Conservation (phyloP, 2,797 vertebrate species). For the Liparis tanakae region DNA sequence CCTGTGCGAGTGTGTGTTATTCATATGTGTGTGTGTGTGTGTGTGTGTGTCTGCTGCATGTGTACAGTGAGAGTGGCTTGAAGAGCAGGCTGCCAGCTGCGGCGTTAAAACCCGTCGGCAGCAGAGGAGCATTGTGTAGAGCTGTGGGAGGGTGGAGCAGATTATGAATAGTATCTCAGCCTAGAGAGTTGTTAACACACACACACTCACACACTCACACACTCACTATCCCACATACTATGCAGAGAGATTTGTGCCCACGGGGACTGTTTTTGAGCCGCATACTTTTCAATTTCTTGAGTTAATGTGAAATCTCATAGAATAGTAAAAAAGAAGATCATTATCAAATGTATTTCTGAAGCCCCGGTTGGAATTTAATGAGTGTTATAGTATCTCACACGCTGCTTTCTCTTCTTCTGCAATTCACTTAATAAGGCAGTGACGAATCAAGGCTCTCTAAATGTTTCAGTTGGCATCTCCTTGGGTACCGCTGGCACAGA, state of each 20-base stretch:
- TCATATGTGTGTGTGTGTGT: conserved; percentile 9
- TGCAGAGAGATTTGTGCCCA: conserved; percentile 42
- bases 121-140: conserved; percentile 54
- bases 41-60: conserved; percentile 25
- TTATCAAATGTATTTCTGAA: background rate
- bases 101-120: conserved; percentile 62
- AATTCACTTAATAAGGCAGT: background rate
- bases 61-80: conserved; percentile 44
- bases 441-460: background rate
- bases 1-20: conserved; percentile 25
- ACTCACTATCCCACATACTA: conserved; percentile 13
- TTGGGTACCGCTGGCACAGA: background rate
- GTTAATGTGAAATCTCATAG: conserved; percentile 6
- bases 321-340: background rate
- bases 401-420: background rate
- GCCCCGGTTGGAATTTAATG: background rate
- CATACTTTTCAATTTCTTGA: conserved; percentile 32
- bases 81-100: conserved; percentile 51
- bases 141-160: conserved; percentile 54
- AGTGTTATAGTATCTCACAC: background rate
- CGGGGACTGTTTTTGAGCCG: conserved; percentile 35
- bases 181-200: conserved; percentile 65
- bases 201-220: conserved; percentile 22
- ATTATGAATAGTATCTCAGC: conserved; percentile 63
- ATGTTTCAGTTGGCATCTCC: background rate